Conservation (phyloP, 2,797 vertebrate genomes). For the Loriculus beryllinus region DNA sequence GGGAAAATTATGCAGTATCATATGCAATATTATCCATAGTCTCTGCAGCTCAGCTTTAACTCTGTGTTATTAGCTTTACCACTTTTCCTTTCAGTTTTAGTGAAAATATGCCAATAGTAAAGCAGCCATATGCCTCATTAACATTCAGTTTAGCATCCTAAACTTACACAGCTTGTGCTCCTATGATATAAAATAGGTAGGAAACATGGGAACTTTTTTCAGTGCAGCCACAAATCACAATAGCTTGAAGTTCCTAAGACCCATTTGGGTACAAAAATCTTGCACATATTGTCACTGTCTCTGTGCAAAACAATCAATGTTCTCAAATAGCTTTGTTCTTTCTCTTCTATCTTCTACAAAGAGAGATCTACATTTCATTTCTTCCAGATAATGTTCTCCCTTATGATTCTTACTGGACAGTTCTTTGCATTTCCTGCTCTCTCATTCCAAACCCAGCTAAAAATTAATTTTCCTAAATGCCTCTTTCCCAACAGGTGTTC, state of each 20-base stretch:
- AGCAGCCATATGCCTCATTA: not conserved
- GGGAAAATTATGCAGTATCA: not conserved
- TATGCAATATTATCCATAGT: not conserved
- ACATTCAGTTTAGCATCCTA: not conserved
- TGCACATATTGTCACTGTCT: not conserved
- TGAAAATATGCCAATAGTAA: not conserved
- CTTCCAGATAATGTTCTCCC: not conserved
- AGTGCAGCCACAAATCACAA: not conserved
- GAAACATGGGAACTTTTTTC: not conserved
- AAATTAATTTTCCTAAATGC: not conserved
- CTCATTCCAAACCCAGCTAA: not conserved
- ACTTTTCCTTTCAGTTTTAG: not conserved
- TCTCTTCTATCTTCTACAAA: not conserved
- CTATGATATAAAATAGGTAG: not conserved
- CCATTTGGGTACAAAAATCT: not conserved
- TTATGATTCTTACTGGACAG: not conserved
- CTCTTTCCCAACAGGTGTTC: not conserved
- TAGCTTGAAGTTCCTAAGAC: not conserved
- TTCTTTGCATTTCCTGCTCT: not conserved
- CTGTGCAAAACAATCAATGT: not conserved
- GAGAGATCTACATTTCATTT: not conserved
- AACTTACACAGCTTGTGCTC: not conserved
- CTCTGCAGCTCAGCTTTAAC: not conserved
- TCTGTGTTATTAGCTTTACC: not conserved
- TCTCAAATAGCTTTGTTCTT: not conserved